Base-by-base conservation (phyloP, 2,888 invertebrate genomes). In the Drosophila gaucha region DNA sequence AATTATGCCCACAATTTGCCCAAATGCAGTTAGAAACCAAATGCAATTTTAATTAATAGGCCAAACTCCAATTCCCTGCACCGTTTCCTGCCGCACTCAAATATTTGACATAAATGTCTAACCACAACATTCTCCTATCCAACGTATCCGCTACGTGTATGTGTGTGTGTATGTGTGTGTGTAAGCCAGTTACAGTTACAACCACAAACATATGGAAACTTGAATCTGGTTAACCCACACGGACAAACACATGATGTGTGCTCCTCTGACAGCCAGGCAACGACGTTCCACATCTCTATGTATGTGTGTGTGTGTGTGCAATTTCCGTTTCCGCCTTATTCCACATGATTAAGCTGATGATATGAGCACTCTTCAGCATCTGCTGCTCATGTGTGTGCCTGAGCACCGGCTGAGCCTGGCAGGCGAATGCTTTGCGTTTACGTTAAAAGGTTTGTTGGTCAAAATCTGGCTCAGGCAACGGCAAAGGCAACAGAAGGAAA, bases 321-420 rank as follows among this genome's bases (percentile, higher is more conserved):
- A 80, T 86, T 88, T 88, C 80, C 84, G 67, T 73, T 84, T 88
- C 84, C 86, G 74, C 69, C 36, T 73, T 78, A 74, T 84, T 88
- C 78, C 84, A 88, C 84, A 78, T 88, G 84, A 88, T 88, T 84
- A 84, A 78, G 46, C 86, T 75, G 73, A 74, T 80, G 83, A 77
- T 68, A 74, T 58, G 70, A 68, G 51, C 54, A 57, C 62, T 58
- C 51, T 39, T 20, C 55, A 59, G 65, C 70, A 78, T 35, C 54
- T 63, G 76, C 33, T 58, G 41, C 63, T 62, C 52, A 41, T 56
- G 52, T 59, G 35, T 36, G 24, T 54, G 22, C 12, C 52, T 28
- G 24, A 54, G 38, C 35, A 36, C n/a, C 36, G 24, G 54, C 14
- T 22, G 16, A n/a, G 30, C 16, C 38, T 31, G 38, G 24, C 38